These are phyloP conservation scores for Aleadryas rufinucha DNA, from an alignment of 2,113 vertebrate species.

Conservation along the genomic window DNA sequence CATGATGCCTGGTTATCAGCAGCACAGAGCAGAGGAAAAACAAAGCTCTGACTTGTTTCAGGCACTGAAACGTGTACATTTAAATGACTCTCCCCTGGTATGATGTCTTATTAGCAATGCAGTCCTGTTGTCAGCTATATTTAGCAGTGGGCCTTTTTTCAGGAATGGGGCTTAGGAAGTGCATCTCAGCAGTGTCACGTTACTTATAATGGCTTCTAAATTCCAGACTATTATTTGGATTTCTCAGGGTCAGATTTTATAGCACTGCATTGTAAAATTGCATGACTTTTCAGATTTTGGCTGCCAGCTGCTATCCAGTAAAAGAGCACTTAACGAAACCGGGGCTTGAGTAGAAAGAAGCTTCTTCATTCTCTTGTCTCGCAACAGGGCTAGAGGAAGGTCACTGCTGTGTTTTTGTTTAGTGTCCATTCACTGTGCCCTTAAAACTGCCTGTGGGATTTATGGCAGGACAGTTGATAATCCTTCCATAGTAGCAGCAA, in stretches of 20 bases:
- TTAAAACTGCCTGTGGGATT: not conserved
- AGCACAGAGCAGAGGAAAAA: not conserved
- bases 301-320: not conserved
- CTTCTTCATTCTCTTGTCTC: not conserved
- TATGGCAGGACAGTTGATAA: not conserved
- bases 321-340: not conserved
- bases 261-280: not conserved
- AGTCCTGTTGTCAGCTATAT: not conserved
- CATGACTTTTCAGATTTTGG: not conserved
- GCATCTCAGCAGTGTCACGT: not conserved
- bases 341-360: not conserved
- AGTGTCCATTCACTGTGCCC: not conserved
- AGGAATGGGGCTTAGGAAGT: not conserved
- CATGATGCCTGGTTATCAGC: not conserved
- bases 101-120: not conserved
- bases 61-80: not conserved
- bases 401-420: not conserved
- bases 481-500: not conserved
- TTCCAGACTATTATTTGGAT: not conserved
- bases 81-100: not conserved
- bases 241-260: not conserved
- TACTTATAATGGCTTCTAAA: not conserved
- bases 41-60: not conserved
- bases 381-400: not conserved
- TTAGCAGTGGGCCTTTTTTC: not conserved